phyloP scores from a whole-genome alignment of 2,113 vertebrate genomes.

The Caloenas nicobarica region DNA sequence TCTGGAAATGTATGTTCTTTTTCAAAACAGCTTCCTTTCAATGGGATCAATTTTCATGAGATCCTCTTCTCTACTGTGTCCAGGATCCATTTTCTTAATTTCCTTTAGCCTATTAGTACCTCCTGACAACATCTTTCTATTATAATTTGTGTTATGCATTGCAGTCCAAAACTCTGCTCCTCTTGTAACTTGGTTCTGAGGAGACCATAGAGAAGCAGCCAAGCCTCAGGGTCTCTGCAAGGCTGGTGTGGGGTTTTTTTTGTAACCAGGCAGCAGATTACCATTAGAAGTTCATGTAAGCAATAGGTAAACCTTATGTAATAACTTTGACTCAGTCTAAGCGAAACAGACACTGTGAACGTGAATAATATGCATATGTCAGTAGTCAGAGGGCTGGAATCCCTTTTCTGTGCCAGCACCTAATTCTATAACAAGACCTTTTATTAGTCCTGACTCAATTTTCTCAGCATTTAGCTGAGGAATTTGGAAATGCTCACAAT shows the following conservation, averaged over 20 bases:
- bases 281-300: neutral
- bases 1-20: neutral
- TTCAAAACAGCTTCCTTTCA: neutral
- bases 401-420: neutral
- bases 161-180: neutral
- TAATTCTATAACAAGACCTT: conserved; percentile 32
- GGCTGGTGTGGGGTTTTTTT: neutral
- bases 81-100: neutral
- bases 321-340: neutral
- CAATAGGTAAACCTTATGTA: neutral
- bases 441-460: conserved; percentile 1
- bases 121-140: neutral
- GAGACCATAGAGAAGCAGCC: neutral
- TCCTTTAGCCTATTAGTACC: neutral
- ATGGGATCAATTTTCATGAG: neutral
- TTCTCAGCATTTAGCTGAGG: neutral
- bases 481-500: neutral
- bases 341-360: neutral
- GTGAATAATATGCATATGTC: neutral
- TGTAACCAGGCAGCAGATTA: neutral
- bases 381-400: conserved; percentile 3
- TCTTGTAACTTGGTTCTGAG: neutral
- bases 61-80: neutral
- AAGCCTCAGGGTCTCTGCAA: neutral
- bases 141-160: neutral